A percentile compares a stretch with the other conserved stretches of the same genome.
Evolutionary conservation across 2,797 vertebrate genomes (phyloP).

Genomic region (Pseudochromis fuscus): DNA sequence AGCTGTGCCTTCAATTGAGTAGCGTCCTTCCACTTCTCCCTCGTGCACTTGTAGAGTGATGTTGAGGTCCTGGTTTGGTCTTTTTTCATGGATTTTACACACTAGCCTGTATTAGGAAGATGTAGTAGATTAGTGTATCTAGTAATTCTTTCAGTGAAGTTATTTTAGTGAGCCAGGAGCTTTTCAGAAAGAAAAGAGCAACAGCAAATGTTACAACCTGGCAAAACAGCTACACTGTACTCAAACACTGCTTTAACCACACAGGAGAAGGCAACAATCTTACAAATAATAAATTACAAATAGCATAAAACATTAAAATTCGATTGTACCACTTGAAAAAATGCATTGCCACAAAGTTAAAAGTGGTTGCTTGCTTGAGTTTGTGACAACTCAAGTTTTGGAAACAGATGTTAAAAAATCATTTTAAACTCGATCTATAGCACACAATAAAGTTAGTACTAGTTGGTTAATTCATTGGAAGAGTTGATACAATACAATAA

Average conservation of each 20-base stretch:
- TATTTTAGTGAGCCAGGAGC: not conserved
- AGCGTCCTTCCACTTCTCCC: constrained; percentile 63
- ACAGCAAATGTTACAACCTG: not conserved
- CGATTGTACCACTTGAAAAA: not conserved
- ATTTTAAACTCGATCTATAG: not conserved
- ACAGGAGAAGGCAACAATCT: too few relatives aligned
- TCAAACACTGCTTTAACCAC: too few relatives aligned
- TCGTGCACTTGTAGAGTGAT: constrained; percentile 87
- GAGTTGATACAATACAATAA: not conserved
- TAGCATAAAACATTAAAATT: not conserved
- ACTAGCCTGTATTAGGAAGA: constrained; percentile 82
- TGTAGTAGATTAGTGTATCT: not conserved
- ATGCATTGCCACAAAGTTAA: not conserved
- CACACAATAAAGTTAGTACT: not conserved
- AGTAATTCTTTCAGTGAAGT: not conserved
- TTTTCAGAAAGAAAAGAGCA: not conserved
- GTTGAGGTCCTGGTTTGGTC: constrained; percentile 63
- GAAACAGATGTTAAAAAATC: too few relatives aligned
- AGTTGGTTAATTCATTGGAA: not conserved
- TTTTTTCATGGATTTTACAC: constrained; percentile 81
- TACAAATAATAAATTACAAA: not conserved
- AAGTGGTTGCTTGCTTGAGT: not conserved
- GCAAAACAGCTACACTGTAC: not conserved
- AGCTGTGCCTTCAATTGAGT: constrained; percentile 84
- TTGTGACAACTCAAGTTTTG: too few relatives aligned